Evolutionary conservation across 2,888 invertebrate genomes (phyloP), one percentile per base, ranked within the genome.

Genomic region (Agonopterix arenella): DNA sequence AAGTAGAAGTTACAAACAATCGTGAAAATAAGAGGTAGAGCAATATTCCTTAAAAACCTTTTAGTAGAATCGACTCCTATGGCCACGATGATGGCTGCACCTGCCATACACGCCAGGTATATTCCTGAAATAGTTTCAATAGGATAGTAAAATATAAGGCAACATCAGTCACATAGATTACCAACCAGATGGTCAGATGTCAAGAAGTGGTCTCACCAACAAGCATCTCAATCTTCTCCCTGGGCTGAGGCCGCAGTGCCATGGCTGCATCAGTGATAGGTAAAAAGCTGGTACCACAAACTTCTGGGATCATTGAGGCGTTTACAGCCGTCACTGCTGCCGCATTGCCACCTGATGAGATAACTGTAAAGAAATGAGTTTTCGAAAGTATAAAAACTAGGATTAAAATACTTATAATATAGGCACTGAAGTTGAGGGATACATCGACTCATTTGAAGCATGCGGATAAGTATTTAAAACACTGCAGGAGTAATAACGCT

Each of bases 11-110:
- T 28, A 7, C 28, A 28, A 4, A 5, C 18, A 28, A 28, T 4
- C 28, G 7, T 28, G 4, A 28, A 28, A 28, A 28, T 28, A 5
- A 5, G 28, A 28, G 28, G 7, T 28, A 28, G 28, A 28, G 28
- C 7, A 28, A 28, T 28, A 7, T 28, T 28, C 28, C 28, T 28
- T 74, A n/a, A n/a, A 10, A 28, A 91, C 89, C 90, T 86, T 54
- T 86, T 89, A 66, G 92, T 84, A 1, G 91, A 90, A 64, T 93
- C 93, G 1, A 94, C 89, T 46, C 93, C 90, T 28, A 92, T 48
- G 0, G 90, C 89, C 0, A 93, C 89, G 4, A 93, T 89, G 3
- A 92, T 57, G 2, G 91, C 89, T 1, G 93, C 93, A 1, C 90
- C 74, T 0, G 91, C 81, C 67, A 93, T 92, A 61, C 92, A 93